Evolutionary conservation across 2,888 invertebrate genomes (phyloP).

Genomic region (Aphidius colemani): DNA sequence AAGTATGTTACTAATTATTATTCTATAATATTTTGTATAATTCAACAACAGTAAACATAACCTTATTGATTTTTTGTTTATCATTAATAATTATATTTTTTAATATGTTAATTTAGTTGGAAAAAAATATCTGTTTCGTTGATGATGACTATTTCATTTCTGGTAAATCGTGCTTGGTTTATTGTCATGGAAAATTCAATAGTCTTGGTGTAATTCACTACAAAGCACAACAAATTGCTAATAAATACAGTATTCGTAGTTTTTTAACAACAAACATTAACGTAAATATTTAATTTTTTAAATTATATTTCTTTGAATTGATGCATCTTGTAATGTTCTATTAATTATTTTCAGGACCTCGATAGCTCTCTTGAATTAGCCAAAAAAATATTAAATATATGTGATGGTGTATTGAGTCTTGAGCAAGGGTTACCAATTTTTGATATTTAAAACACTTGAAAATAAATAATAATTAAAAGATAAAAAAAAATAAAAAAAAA

Average conservation of each 20-base stretch:
- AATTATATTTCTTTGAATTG: neutral
- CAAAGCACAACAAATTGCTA: constrained; percentile 41
- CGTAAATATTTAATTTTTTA: constrained; percentile 40
- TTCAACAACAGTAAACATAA: constrained; percentile 1
- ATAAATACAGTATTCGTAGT: constrained; percentile 47
- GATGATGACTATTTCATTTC: constrained; percentile 48
- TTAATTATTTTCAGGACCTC: constrained; percentile 37
- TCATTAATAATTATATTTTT: constrained; percentile 23
- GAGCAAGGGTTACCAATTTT: constrained; percentile 43
- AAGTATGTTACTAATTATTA: constrained; percentile 40
- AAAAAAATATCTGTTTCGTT: constrained; percentile 44
- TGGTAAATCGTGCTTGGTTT: constrained; percentile 48
- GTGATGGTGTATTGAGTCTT: constrained; percentile 46
- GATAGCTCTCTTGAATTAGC: constrained; percentile 41
- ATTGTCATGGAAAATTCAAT: constrained; percentile 42
- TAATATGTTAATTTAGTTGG: too few relatives aligned
- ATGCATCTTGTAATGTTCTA: neutral
- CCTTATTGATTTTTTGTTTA: constrained; percentile 3
- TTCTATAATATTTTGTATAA: neutral
- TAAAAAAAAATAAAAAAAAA: constrained; percentile 39
- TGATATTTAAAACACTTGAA: neutral
- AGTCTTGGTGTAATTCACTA: constrained; percentile 37
- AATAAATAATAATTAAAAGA: constrained; percentile 26
- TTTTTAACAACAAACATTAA: constrained; percentile 46
- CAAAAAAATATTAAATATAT: constrained; percentile 46